Evolutionary conservation across 2,113 vertebrate genomes (phyloP).

Genomic region (Menura novaehollandiae): DNA sequence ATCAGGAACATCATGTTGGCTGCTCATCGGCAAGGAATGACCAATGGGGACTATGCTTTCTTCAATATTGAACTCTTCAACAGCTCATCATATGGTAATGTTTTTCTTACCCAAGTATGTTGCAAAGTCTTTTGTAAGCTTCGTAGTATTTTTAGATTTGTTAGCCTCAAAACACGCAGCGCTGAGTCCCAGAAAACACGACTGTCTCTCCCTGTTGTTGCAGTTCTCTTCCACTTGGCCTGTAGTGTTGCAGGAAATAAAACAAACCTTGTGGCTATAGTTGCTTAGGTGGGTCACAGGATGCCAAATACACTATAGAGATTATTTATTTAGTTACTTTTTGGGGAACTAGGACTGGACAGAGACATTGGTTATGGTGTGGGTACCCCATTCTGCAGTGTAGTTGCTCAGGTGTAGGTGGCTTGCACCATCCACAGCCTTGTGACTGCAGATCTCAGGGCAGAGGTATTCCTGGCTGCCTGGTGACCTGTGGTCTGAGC

Average conservation of each 20-base stretch:
- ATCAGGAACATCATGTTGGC: slow-evolving; percentile 92
- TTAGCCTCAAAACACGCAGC: not conserved
- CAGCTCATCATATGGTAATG: slow-evolving; percentile 90
- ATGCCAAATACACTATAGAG: not conserved
- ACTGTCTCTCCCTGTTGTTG: not conserved
- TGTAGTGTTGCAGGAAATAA: not conserved
- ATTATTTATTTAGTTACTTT: not conserved
- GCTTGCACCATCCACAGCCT: not conserved
- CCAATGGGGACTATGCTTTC: slow-evolving; percentile 86
- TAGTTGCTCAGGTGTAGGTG: not conserved
- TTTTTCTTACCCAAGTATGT: not conserved
- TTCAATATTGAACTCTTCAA: slow-evolving; percentile 99
- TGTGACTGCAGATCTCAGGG: not conserved
- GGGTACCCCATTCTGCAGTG: not conserved
- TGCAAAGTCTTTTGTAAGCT: not conserved
- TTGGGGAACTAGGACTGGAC: not conserved
- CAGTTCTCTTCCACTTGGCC: not conserved
- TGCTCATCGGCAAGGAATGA: slow-evolving; percentile 86
- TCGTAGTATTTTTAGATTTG: slow-evolving; percentile 21
- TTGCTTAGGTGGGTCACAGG: not conserved
- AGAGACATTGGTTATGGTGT: not conserved
- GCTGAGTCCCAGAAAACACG: not conserved
- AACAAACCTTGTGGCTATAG: not conserved
- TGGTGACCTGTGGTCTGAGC: rapidly evolving
- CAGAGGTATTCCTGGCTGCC: not conserved